A percentile compares a stretch with the other conserved stretches of the same genome.
Evolutionary conservation across 1,140 invertebrate genomes (phyloP).

Genomic region (Pogonus chalceus): DNA sequence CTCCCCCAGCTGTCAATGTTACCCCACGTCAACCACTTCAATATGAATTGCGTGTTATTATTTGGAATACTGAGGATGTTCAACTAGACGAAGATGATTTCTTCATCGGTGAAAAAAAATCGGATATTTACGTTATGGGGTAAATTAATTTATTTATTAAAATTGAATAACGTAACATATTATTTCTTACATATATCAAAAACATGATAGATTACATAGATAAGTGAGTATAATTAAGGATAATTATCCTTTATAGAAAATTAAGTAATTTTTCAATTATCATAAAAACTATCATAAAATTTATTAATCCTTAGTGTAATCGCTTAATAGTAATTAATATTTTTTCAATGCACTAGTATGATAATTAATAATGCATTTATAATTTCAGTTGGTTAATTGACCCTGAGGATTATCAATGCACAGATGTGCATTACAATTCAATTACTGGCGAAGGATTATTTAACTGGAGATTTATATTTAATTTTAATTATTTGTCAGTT

Average conservation of each 20-base stretch:
- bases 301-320: not conserved
- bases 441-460: conserved; percentile 74
- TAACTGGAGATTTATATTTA: conserved; percentile 85
- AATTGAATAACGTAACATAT: not conserved
- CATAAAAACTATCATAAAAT: not conserved
- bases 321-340: not conserved
- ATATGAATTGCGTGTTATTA: conserved; percentile 73
- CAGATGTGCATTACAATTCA: conserved; percentile 75
- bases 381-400: conserved; percentile 61
- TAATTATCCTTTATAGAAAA: not conserved
- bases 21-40: conserved; percentile 59
- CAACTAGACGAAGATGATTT: conserved; percentile 65
- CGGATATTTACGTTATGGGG: conserved; percentile 82
- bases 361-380: not conserved
- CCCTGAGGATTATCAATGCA: conserved; percentile 57
- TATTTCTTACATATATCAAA: not conserved
- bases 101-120: conserved; percentile 68
- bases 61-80: conserved; percentile 72
- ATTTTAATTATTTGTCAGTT: conserved; percentile 63
- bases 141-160: conserved; percentile 32
- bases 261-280: not conserved
- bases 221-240: conserved; percentile 1
- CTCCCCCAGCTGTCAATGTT: conserved; percentile 60
- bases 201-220: not conserved
- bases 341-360: not conserved